Base-by-base conservation (phyloP, 2,797 vertebrate species). In the Telmatherina bonti region DNA sequence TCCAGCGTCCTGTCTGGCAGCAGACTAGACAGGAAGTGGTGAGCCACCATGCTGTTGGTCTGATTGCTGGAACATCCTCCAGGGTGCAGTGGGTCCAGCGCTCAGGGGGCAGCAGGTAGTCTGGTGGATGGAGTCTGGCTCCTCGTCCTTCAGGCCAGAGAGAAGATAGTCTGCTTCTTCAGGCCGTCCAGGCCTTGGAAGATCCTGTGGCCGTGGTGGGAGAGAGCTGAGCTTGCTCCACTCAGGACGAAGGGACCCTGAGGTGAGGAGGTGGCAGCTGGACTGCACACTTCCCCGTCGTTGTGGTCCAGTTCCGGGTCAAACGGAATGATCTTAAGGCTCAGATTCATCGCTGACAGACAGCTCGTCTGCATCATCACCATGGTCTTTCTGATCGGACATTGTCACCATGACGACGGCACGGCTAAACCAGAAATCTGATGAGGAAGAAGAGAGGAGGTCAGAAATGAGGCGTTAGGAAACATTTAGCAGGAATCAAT, bases 71-170 rank as follows among this genome's bases (percentile, higher is more conserved):
- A 60, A 96, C 93, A 0, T 95, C 95, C 24, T 96, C 95, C 53
- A 99, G 90, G 64, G 91, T 97, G 90, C 98, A 99, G 74, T 88
- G 94, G 58, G 96, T 98, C 97, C 97, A 99, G 75, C 96, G 96
- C 73, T 97, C 97, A 0, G 97, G 96, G 74, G 97, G 95, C 31
- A 94, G 69, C 79, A 97, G 75, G 0, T 97, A 98, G 84, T 97
- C 96, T 59, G 41, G 33, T 61, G 36, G 76, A 15, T 16, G 27
- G 67, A 35, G 83, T 81, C 2, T 47, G 77, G 47, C 3, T 30
- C 30, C 38, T 67, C 7, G 62, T 55, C 60, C 85, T 88, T 72
- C 62, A 74, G 77, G 84, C 81, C 58, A 85, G 68, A 0, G 79
- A 75, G 26, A 93, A 88, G 0, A 84, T 78, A 0, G 89, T 77